Evolutionary conservation across 2,113 vertebrate genomes (phyloP), one percentile per base, ranked within the genome.

Genomic region (Candoia aspera): DNA sequence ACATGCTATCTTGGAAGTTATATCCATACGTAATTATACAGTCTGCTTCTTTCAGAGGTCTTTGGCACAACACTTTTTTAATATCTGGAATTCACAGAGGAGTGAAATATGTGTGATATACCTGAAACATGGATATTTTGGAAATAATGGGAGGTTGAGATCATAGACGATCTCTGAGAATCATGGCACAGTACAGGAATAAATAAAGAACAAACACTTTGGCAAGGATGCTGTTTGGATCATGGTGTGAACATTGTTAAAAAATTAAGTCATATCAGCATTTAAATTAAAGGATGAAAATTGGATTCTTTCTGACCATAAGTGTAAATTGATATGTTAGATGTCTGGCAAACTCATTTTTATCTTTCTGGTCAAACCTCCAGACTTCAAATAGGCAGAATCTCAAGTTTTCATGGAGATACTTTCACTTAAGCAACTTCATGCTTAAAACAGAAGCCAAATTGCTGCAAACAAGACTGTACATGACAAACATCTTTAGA

Each of bases 1-100:
- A 92, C 11, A 73, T 37, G 1, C 26, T 95, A 93, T 95, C 95
- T 93, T 87, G 62, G 60, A 92, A 93, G 59, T 59, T 79, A 15
- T 11, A 59, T 73, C 83, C 89, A 37, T 57, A 95, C 92, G 13
- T 0, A 0, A 17, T n/a, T 93, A 90, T 0, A 29, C 0, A 86
- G 92, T 64, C 37, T 57, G 1, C 79, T 95, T 93, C 8, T 94
- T 95, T 94, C 85, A 33, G 85, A 93, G 91, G 17, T 21, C 95
- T 86, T 12, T 42, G 84, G 93, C 91, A 90, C 89, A 87, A 55
- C 62, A 79, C 13, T 49, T 49, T 58, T 91, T 91, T 54, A 57
- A n/a, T 91, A 46, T 24, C 42, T 37, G 60, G 17, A 55, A 89
- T 91, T 93, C 90, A 33, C 33, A 94, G 83, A 92, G 60, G 79